A percentile compares a stretch with the other conserved stretches of the same genome.
Conservation (phyloP, 2,797 vertebrate genomes). For the Chaenodraco wilsoni region DNA sequence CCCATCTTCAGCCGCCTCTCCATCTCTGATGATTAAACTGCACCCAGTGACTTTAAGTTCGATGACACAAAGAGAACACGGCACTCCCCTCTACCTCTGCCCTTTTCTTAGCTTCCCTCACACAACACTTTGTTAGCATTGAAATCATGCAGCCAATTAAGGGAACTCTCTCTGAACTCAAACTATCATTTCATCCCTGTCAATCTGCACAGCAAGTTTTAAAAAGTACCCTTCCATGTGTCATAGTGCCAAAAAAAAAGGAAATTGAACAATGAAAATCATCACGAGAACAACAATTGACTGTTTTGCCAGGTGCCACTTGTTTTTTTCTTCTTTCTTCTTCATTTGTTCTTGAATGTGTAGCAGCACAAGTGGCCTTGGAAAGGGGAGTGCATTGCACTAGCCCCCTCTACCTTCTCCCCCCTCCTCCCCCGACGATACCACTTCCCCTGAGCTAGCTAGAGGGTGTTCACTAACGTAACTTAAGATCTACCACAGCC, state of each 20-base stretch:
- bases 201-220: slow-evolving; percentile 60
- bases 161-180: slow-evolving; percentile 74
- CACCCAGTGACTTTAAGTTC: slow-evolving; percentile 62
- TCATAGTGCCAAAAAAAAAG: slow-evolving; percentile 84
- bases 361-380: slow-evolving; percentile 83
- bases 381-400: slow-evolving; percentile 79
- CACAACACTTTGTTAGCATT: slow-evolving; percentile 49
- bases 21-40: slow-evolving; percentile 93
- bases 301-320: slow-evolving; percentile 81
- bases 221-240: slow-evolving; percentile 71
- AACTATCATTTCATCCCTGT: slow-evolving; percentile 65
- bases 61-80: slow-evolving; percentile 71
- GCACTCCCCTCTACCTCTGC: slow-evolving; percentile 79
- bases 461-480: slow-evolving; percentile 79
- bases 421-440: slow-evolving; percentile 47
- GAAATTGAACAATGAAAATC: slow-evolving; percentile 80
- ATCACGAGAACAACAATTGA: slow-evolving; percentile 75
- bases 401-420: slow-evolving; percentile 39
- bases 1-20: slow-evolving; percentile 99
- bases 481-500: slow-evolving; percentile 76
- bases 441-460: slow-evolving; percentile 79
- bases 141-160: slow-evolving; percentile 78
- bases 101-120: slow-evolving; percentile 33
- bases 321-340: slow-evolving; percentile 54
- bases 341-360: slow-evolving; percentile 78